phyloP scores from a whole-genome alignment of 2,797 vertebrate genomes.

The Gymnothorax reevesii region DNA sequence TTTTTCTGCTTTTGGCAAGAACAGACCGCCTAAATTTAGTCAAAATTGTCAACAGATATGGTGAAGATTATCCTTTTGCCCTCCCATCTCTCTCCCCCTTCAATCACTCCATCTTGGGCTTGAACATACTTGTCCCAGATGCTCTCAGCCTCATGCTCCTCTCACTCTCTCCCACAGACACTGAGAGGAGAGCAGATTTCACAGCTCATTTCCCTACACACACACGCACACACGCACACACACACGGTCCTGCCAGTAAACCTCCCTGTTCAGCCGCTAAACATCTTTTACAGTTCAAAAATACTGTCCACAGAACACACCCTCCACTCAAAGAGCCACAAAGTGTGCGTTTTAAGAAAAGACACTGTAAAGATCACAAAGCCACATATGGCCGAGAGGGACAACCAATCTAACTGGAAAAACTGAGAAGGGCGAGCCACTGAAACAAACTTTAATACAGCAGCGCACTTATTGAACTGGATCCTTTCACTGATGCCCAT shows the following conservation, averaged over 20 bases:
- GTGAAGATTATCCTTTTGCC: not conserved
- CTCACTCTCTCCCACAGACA: constrained; percentile 32
- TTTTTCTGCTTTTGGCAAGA: not conserved
- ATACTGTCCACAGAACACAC: not conserved
- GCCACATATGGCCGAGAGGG: not conserved
- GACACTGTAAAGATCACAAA: not conserved
- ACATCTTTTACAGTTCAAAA: not conserved
- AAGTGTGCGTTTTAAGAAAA: not conserved
- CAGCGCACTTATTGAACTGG: not conserved
- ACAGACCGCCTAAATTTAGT: constrained; percentile 10
- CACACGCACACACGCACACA: not conserved
- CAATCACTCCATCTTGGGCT: constrained; percentile 44
- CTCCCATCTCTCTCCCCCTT: constrained; percentile 39
- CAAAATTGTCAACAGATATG: constrained; percentile 17
- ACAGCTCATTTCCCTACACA: not conserved
- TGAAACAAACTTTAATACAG: too few species aligned
- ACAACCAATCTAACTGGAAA: not conserved
- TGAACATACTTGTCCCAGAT: constrained; percentile 50
- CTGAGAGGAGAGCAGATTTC: not conserved
- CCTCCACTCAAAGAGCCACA: not conserved
- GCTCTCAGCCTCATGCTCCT: not conserved
- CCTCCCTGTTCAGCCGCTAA: not conserved
- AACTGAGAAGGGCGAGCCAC: not conserved
- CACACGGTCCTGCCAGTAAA: not conserved
- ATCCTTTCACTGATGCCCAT: not conserved